These are phyloP conservation scores for Tonatia bakeri DNA, from an alignment of 2,113 vertebrate genomes.

Conservation along the genomic window DNA sequence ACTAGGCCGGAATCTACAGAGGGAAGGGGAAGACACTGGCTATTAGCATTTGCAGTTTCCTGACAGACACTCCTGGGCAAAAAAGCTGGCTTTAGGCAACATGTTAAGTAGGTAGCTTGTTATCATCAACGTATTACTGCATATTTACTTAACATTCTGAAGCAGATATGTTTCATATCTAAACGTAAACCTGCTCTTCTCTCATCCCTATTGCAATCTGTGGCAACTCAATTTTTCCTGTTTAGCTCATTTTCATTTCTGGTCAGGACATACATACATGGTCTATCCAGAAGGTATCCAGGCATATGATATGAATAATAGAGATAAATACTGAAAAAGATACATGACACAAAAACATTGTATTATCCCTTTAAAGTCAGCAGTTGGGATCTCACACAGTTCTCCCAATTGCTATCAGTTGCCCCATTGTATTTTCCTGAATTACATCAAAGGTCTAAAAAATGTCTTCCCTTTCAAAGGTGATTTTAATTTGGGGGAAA, in stretches of 20 bases:
- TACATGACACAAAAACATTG: no score
- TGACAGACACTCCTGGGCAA: neutral
- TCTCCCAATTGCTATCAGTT: no score
- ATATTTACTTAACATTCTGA: conserved; percentile 13
- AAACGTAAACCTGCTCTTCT: neutral
- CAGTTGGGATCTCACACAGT: no score
- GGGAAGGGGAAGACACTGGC: neutral
- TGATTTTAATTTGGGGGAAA: no score
- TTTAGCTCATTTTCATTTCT: neutral
- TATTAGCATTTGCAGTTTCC: neutral
- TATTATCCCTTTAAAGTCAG: no score
- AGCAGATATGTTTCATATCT: neutral
- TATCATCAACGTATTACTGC: neutral
- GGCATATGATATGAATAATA: no score
- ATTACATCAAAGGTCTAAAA: no score
- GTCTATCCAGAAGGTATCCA: no score
- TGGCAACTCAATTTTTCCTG: neutral
- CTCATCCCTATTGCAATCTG: neutral
- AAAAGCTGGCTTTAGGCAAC: conserved; percentile 31
- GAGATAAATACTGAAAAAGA: no score
- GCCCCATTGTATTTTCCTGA: no score
- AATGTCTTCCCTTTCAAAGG: no score
- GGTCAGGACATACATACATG: no score
- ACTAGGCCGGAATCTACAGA: neutral
- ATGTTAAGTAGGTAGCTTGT: neutral